Evolutionary conservation across 2,797 vertebrate species (phyloP), one percentile per base, ranked within the genome.

Genomic region (Saxicola maurus): DNA sequence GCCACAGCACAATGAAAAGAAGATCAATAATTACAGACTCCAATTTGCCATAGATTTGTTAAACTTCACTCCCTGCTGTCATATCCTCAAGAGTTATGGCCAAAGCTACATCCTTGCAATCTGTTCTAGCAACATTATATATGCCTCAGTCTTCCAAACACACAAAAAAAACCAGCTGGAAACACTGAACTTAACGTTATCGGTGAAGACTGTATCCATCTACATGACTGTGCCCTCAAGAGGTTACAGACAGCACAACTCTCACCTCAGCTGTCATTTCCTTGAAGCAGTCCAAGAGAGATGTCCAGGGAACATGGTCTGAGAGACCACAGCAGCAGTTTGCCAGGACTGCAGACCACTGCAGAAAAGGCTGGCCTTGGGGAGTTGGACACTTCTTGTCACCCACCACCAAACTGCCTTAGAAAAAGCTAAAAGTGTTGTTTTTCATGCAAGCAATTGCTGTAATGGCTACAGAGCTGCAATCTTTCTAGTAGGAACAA

Each of bases 151-250:
- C 81, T 68, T 86, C 51, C 57, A 73, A 53, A 83, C 17, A 28
- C 28, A 60, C 61, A 81, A 78, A 87, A 51, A 60, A 92, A 94
- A 92, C 38, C 53, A 75, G 64, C 62, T 82, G 62, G 76, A 82
- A 92, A 86, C 33, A 23, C 43, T 59, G 60, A 30, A 73, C 31
- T 53, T 88, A 40, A 52, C 60, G 11, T 46, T 89, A 71, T 48
- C 71, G 84, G 60, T 43, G 30, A 77, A 65, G 86, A 92, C 9
- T 35, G 24, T 51, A 76, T 77, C 46, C 62, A 59, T 86, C 87
- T 90, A 95, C 76, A 57, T 92, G 64, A 90, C 69, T 92, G 65
- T 94, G 80, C 80, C 87, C 86, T 95, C 86, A 94, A 94, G 89
- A 95, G 77, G 74, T 85, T 92, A 67, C 8, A 92, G 68, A 86